These are phyloP conservation scores for Phymanthus crucifer DNA, from an alignment of 92 coral and sea anemone genomes.

Conservation along the genomic window DNA sequence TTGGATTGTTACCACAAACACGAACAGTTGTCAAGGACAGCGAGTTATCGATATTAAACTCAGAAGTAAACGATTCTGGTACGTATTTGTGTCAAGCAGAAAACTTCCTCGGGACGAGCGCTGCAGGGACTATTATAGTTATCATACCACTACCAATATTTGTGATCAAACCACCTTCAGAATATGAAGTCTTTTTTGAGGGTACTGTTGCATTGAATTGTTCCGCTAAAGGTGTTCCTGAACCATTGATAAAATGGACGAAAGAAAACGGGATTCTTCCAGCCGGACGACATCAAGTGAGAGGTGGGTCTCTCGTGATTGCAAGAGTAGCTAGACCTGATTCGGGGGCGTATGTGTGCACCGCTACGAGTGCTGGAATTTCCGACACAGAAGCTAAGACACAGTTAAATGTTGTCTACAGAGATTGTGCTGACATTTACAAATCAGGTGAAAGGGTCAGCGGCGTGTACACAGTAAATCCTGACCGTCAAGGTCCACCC, in stretches of 20 bases:
- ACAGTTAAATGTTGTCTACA: background rate
- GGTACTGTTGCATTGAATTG: constrained; percentile 27
- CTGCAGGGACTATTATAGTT: constrained; percentile 5
- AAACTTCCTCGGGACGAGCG: constrained; percentile 13
- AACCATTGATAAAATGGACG: constrained; percentile 38
- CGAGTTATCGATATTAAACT: background rate
- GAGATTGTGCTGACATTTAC: constrained; percentile 6
- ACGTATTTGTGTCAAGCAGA: constrained; percentile 21
- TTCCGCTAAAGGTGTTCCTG: constrained; percentile 40
- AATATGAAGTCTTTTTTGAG: background rate
- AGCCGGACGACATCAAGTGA: constrained; percentile 24
- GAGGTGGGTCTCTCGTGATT: constrained; percentile 16
- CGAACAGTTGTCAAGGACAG: constrained; percentile 11
- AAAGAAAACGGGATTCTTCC: constrained; percentile 38
- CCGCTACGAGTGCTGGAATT: constrained; percentile 37
- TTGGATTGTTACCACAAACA: constrained; percentile 21
- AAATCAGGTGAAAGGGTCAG: background rate
- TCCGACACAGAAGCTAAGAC: background rate
- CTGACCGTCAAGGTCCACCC: constrained; percentile 9
- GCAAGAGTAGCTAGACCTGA: background rate
- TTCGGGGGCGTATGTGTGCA: constrained; percentile 37
- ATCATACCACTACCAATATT: constrained; percentile 28
- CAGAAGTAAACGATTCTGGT: constrained; percentile 6
- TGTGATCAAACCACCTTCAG: constrained; percentile 12
- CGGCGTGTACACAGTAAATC: constrained; percentile 22